Conservation (phyloP, 2,888 invertebrate species). For the Parnassius orleans region DNA sequence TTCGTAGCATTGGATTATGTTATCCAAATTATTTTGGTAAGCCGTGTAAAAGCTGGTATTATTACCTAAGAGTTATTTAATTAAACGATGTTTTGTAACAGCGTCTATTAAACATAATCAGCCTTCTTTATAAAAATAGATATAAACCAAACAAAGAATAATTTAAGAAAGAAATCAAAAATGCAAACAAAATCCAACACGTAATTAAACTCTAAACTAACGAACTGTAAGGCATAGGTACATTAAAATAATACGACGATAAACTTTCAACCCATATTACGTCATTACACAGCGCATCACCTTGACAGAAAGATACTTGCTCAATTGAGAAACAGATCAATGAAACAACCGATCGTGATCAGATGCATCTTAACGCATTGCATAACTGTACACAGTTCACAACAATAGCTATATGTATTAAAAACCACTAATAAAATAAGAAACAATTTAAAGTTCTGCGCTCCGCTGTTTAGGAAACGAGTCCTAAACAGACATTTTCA, state of each 20-base stretch:
- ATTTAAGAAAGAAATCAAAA: too few species aligned
- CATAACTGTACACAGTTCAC: not conserved
- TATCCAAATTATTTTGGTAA: slow-evolving; percentile 1
- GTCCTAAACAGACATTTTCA: not conserved
- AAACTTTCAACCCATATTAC: too few species aligned
- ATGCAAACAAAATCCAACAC: too few species aligned
- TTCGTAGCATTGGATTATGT: slow-evolving; percentile 24
- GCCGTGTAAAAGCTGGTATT: not conserved
- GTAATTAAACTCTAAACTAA: too few species aligned
- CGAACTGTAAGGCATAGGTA: too few species aligned
- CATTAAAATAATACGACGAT: too few species aligned
- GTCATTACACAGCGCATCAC: too few species aligned
- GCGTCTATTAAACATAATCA: too few species aligned
- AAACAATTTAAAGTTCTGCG: not conserved
- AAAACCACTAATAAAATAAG: not conserved
- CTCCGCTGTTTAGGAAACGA: not conserved
- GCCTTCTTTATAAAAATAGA: too few species aligned
- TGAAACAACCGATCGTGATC: not conserved
- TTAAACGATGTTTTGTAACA: too few species aligned
- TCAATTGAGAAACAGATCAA: not conserved
- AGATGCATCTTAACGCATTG: not conserved
- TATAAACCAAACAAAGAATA: too few species aligned
- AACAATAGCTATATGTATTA: not conserved
- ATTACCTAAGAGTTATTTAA: not conserved
- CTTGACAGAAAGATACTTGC: too few species aligned